Evolutionary conservation across 2,888 invertebrate genomes (phyloP), one percentile per base, ranked within the genome.

Genomic region (Mylabris sibirica): DNA sequence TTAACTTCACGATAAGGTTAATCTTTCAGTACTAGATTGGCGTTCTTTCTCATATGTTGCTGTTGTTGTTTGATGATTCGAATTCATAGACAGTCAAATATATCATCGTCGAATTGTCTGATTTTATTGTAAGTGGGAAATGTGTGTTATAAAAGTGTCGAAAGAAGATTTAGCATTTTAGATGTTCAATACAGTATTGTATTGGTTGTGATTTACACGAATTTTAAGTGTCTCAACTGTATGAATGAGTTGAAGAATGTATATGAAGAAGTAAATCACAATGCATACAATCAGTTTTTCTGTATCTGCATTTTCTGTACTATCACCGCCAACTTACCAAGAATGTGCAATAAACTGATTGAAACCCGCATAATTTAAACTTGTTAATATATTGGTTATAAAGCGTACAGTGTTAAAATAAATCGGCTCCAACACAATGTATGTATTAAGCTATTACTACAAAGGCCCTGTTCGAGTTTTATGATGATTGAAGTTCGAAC

Each of bases 401-500:
- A 76, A 73, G 65, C 69, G 70, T 68, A 75, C 72, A 75, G 73
- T 77, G 77, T 76, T 76, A 75, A 76, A 77, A 74, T 74, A 75
- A 75, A 72, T 71, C 67, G 67, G 69, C 69, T 69, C 67, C 73
- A 53, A 72, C 72, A 78, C 78, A 78, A 76, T 78, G 78, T 78
- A 78, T 76, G 71, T 79, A 81, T 81, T 81, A 81, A 80, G 80
- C 78, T 77, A 79, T 81, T 80, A 80, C 79, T 78, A 80, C 79
- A 80, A 79, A 79, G 79, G 77, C 77, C 72, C 78, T 73, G 78
- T 77, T 78, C 79, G 74, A 76, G 78, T 82, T 84, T 84, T 83
- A 84, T 81, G 82, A 78, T 84, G 83, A 84, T 84, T 83, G 81
- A 83, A 83, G 79, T 80, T 80, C 79, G 79, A 81, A 82, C 79